A percentile compares a stretch with the other conserved stretches of the same genome.
Conservation (phyloP, 2,113 vertebrate species). For the Myodes glareolus region DNA sequence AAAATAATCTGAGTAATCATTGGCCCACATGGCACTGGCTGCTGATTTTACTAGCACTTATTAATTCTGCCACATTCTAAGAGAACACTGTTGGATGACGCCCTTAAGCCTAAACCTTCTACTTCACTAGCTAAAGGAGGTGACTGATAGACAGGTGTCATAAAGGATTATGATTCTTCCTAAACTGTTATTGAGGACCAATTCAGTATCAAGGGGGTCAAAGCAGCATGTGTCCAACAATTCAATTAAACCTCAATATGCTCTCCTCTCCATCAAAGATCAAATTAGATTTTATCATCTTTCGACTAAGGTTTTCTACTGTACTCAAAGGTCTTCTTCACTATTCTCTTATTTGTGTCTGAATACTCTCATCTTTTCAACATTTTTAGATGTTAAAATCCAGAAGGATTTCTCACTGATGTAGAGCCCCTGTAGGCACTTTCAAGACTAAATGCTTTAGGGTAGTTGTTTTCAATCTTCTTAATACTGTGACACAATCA, state of each 20-base stretch:
- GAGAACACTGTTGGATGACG: background rate
- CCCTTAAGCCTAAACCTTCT: background rate
- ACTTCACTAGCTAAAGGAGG: background rate
- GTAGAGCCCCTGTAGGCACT: background rate
- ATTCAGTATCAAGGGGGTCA: background rate
- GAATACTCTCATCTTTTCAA: background rate
- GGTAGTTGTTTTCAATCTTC: background rate
- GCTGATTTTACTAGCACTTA: background rate
- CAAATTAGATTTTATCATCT: background rate
- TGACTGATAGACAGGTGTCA: background rate
- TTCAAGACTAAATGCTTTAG: background rate
- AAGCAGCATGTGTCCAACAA: background rate
- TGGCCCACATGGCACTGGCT: background rate
- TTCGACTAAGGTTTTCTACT: background rate
- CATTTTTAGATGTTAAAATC: background rate
- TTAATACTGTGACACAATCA: background rate
- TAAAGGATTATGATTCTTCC: background rate
- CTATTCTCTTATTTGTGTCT: background rate
- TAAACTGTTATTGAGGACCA: background rate
- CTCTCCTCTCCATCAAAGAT: background rate
- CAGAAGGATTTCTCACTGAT: background rate
- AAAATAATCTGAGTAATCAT: background rate
- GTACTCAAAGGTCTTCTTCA: background rate
- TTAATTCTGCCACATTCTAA: background rate
- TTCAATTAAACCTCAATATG: background rate